Conservation (phyloP, 2,113 vertebrate species). For the Pomatostomus ruficeps region DNA sequence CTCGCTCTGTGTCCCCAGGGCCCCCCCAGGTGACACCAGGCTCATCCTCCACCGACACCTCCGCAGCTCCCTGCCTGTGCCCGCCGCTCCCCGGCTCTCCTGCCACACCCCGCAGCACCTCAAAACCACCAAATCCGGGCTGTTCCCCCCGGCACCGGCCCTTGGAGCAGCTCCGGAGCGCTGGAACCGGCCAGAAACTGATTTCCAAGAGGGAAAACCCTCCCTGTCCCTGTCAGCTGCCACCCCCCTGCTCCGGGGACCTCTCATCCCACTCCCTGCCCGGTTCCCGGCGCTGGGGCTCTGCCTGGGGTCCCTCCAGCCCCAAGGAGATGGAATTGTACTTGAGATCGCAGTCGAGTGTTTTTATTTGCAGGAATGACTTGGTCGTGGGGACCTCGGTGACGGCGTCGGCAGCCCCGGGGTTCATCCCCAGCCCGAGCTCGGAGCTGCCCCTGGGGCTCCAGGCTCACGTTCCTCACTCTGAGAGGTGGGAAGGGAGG, state of each 20-base stretch:
- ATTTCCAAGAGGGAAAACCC: background rate
- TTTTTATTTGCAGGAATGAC: background rate
- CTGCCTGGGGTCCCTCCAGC: background rate
- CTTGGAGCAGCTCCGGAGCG: background rate
- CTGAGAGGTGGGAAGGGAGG: background rate
- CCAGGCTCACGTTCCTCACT: background rate
- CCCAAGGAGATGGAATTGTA: background rate
- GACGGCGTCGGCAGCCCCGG: background rate
- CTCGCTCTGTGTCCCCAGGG: background rate
- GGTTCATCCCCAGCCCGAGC: background rate
- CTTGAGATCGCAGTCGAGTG: background rate
- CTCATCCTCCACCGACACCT: rapidly evolving
- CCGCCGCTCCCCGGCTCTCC: rapidly evolving
- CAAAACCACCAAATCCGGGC: background rate
- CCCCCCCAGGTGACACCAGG: rapidly evolving
- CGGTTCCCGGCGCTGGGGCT: background rate
- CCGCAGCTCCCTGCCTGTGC: background rate
- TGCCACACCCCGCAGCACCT: background rate
- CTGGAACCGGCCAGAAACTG: rapidly evolving
- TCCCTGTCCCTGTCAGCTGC: background rate
- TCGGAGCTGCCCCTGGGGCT: background rate
- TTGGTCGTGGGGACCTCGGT: background rate
- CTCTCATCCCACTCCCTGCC: background rate
- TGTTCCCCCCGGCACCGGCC: background rate
- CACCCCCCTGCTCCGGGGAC: background rate